phyloP scores from a whole-genome alignment of 1,140 invertebrate species.

The Pantala flavescens region DNA sequence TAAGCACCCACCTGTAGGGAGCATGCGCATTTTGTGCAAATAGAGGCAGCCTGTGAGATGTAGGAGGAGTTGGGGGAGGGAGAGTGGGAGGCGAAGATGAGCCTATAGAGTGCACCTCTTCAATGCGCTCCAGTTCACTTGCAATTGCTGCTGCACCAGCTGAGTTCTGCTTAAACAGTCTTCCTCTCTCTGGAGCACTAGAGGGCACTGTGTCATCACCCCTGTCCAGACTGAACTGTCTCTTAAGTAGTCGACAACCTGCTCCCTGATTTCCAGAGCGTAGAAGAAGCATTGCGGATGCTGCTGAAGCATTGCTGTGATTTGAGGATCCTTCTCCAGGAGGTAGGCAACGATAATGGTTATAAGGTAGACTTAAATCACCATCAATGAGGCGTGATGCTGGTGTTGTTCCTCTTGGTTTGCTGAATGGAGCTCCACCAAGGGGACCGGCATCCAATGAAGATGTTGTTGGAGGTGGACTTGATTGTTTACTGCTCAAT shows the following conservation, averaged over 20 bases:
- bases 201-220: conserved; percentile 38
- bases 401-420: neutral
- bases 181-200: conserved; percentile 29
- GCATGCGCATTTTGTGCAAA: neutral
- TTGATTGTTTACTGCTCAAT: neutral
- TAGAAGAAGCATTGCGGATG: conserved; percentile 14
- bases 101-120: conserved; percentile 39
- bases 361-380: conserved; percentile 59
- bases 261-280: conserved; percentile 29
- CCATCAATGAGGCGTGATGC: conserved; percentile 30
- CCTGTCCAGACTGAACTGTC: conserved; percentile 59
- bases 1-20: neutral
- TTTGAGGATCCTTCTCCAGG: conserved; percentile 33
- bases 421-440: neutral
- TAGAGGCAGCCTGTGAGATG: conserved; percentile 7
- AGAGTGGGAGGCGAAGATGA: neutral
- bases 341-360: conserved; percentile 57
- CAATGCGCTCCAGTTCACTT: conserved; percentile 56
- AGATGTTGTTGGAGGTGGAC: neutral
- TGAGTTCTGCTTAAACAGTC: conserved; percentile 56
- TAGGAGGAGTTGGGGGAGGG: neutral
- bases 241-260: conserved; percentile 44
- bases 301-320: conserved; percentile 27
- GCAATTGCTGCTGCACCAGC: conserved; percentile 43
- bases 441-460: neutral